Evolutionary conservation across 2,888 invertebrate species (phyloP), one percentile per base, ranked within the genome.

Genomic region (Nemurella pictetii): DNA sequence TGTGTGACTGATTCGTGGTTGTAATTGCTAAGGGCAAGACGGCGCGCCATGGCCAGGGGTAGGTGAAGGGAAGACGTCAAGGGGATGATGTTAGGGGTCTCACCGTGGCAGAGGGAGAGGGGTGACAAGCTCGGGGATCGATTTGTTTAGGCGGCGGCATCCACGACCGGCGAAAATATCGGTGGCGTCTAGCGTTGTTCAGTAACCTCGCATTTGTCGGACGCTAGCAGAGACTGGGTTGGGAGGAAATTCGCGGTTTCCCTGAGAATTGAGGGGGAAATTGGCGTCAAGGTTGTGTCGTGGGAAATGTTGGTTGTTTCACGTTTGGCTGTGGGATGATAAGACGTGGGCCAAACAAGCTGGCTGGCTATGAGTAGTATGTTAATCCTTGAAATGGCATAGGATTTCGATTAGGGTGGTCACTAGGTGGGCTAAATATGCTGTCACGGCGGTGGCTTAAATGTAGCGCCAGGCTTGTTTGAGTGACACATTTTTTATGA

Each of bases 61-160:
- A 2, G 9, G 1, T 7, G 28, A 55, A 9, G 75, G 74, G 32
- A 75, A 84, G 84, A 84, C 74, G 83, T 83, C 83, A 55, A 73
- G n/a, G 74, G 80, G 28, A 26, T 77, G 28, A 27, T 26, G 83
- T 28, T 25, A 29, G 26, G 3, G 32, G 28, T 29, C 32, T 72
- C 27, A 29, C 5, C 26, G 85, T 25, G 85, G 85, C 20, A 27
- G 84, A 72, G 55, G 80, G 29, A 74, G 25, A 36, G 73, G 73
- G 74, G 20, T 28, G 73, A 32, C 73, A 29, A 32, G 77, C 27
- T n/a, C n/a, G n/a, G 26, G 84, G 81, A 84, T 85, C 85, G 83
- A 85, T 85, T 84, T 85, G 85, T 85, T 85, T 83, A 84, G 85
- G 83, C 85, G 85, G 83, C 36, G 55, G 35, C 55, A 73, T 55